A percentile compares a stretch with the other conserved stretches of the same genome.
Conservation (phyloP, 2,113 vertebrate species). For the Phylloscopus trochiloides region DNA sequence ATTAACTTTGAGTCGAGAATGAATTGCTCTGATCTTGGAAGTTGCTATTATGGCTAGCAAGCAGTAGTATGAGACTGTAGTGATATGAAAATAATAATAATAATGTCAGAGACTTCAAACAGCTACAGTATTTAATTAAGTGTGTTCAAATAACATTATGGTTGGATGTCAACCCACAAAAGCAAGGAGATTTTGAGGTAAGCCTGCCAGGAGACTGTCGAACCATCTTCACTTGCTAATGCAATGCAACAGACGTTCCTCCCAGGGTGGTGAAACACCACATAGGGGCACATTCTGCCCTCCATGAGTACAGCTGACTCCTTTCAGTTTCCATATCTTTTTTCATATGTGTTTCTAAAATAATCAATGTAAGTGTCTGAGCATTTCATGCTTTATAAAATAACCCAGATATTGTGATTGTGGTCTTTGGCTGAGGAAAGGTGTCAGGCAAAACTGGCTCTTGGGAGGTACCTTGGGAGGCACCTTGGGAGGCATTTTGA, state of each 20-base stretch:
- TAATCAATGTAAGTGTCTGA: neutral
- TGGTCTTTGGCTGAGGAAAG: neutral
- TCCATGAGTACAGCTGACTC: neutral
- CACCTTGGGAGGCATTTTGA: neutral
- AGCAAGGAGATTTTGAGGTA: neutral
- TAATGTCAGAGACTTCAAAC: constrained; percentile 48
- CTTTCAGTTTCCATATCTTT: neutral
- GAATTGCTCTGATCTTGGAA: constrained; percentile 41
- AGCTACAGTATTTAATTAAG: constrained; percentile 59
- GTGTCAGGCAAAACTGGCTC: neutral
- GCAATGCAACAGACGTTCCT: neutral
- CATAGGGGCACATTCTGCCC: neutral
- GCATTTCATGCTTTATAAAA: neutral
- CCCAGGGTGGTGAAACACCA: neutral
- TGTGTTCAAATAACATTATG: constrained; percentile 54
- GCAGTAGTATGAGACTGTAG: neutral
- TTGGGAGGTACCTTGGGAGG: neutral
- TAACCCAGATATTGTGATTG: neutral
- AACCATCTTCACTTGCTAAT: neutral
- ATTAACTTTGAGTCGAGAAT: constrained; percentile 51
- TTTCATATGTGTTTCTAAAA: neutral
- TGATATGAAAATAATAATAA: constrained; percentile 11
- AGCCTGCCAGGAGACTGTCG: neutral
- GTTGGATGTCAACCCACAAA: constrained; percentile 36
- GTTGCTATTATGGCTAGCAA: constrained; percentile 31